phyloP scores from a whole-genome alignment of 1,140 invertebrate genomes.

The Camponotus vicinus region DNA sequence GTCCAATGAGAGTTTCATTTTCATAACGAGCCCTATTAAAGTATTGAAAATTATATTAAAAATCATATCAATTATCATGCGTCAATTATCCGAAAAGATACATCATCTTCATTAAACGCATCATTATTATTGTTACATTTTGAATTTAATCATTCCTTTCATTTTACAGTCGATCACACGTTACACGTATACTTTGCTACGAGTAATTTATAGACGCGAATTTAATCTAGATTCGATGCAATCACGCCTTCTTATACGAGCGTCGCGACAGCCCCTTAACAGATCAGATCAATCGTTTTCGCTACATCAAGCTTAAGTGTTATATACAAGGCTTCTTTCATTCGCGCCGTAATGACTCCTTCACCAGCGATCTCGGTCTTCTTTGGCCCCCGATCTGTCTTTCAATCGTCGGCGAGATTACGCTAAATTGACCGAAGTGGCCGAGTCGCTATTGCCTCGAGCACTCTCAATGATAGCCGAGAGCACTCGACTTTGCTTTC shows the following conservation, averaged over 20 bases:
- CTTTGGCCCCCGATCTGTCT: conserved; percentile 53
- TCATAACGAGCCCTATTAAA: no score
- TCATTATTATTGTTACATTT: not conserved
- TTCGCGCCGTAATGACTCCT: conserved; percentile 59
- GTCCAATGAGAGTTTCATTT: no score
- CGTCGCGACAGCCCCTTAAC: conserved; percentile 4
- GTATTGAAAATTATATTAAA: no score
- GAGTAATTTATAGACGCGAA: conserved; percentile 1
- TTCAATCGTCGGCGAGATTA: conserved; percentile 72
- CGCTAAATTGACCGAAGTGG: conserved; percentile 75
- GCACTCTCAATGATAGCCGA: conserved; percentile 71
- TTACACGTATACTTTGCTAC: not conserved
- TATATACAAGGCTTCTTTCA: conserved; percentile 48
- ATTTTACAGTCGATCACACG: not conserved
- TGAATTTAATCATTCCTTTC: not conserved
- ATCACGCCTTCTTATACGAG: not conserved
- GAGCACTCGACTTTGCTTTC: conserved; percentile 73
- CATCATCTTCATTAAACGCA: not conserved
- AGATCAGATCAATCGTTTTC: conserved; percentile 8
- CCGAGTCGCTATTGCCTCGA: conserved; percentile 67
- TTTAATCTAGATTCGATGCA: conserved; percentile 13
- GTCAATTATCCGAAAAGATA: no score
- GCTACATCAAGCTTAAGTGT: not conserved
- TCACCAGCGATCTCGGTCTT: conserved; percentile 61
- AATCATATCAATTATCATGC: no score